Percentiles rank a stretch among this genome's conserved stretches.
Evolutionary conservation across 2,797 vertebrate genomes (phyloP).

Genomic region (Pipistrellus nathusii): DNA sequence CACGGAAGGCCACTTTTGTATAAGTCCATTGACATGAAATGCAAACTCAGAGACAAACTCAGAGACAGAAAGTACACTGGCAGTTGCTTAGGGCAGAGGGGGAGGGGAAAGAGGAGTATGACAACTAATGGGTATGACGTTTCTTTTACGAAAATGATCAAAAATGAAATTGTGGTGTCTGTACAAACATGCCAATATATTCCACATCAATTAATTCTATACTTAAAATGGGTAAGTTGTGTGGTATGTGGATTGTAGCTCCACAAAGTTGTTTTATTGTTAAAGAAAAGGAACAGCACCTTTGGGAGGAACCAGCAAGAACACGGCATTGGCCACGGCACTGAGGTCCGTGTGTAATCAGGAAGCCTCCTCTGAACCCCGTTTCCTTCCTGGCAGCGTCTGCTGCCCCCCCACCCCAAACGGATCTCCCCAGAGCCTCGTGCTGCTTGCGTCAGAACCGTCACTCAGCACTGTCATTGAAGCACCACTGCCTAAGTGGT

Average conservation of each 20-base stretch:
- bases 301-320: neutral
- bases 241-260: neutral
- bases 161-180: neutral
- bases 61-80: neutral
- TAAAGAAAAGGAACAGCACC: neutral
- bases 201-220: neutral
- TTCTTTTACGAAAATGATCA: slow-evolving; percentile 25
- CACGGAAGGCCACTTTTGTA: neutral
- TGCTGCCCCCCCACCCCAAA: neutral
- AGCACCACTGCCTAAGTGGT: neutral
- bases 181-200: neutral
- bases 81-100: neutral
- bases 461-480: neutral
- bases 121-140: neutral
- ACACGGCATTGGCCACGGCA: neutral
- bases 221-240: neutral
- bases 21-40: neutral
- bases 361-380: neutral
- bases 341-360: neutral
- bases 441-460: neutral
- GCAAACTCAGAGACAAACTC: neutral
- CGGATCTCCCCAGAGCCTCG: neutral
- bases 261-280: neutral
- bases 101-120: neutral
- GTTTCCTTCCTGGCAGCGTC: neutral